Conservation (phyloP, 1,140 invertebrate genomes). For the Drosophila orena region DNA sequence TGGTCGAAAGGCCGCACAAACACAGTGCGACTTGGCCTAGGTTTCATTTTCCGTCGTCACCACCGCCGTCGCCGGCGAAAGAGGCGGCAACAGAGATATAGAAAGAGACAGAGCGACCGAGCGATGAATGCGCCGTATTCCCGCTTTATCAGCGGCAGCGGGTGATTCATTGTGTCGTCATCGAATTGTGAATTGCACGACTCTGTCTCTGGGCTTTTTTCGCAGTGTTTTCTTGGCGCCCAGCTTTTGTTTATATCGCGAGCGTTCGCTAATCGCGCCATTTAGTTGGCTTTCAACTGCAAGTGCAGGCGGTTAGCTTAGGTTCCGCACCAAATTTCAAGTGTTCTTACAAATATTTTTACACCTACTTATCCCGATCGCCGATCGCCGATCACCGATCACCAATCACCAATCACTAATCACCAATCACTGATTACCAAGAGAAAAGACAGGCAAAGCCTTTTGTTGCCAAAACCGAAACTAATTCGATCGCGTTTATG, state of each 20-base stretch:
- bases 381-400: too few species aligned
- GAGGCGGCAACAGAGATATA: slow-evolving; percentile 13
- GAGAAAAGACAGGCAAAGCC: too few species aligned
- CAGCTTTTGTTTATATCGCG: slow-evolving; percentile 66
- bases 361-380: too few species aligned
- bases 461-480: background rate
- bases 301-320: slow-evolving; percentile 61
- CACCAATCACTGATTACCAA: too few species aligned
- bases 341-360: too few species aligned
- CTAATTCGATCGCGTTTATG: slow-evolving; percentile 24
- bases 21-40: slow-evolving; percentile 43
- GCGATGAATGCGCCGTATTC: slow-evolving; percentile 23
- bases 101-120: slow-evolving; percentile 2
- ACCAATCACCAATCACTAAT: too few species aligned
- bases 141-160: slow-evolving; percentile 48
- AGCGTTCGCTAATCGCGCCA: slow-evolving; percentile 41
- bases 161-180: slow-evolving; percentile 57
- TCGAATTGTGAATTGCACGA: slow-evolving; percentile 37
- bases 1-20: slow-evolving; percentile 34
- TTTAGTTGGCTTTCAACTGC: slow-evolving; percentile 69
- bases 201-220: slow-evolving; percentile 36
- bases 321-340: background rate
- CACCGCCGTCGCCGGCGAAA: background rate
- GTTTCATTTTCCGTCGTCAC: slow-evolving; percentile 12
- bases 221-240: slow-evolving; percentile 17